Evolutionary conservation across 2,797 vertebrate genomes (phyloP).

Genomic region (Parambassis ranga): DNA sequence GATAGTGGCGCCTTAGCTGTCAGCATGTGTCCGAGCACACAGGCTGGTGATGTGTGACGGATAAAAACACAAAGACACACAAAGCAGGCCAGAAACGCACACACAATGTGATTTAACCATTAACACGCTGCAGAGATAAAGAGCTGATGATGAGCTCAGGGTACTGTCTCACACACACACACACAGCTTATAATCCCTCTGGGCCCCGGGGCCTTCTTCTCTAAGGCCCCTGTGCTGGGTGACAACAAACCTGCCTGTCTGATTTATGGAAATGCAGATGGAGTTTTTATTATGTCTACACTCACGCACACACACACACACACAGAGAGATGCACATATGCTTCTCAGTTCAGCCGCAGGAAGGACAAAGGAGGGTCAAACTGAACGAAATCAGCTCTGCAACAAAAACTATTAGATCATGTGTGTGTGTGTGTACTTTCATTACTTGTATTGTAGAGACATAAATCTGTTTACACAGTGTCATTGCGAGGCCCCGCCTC

Average conservation of each 20-base stretch:
- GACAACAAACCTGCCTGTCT: slow-evolving; percentile 67
- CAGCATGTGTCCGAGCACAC: too few species aligned
- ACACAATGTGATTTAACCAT: slow-evolving; percentile 77
- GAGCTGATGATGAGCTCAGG: slow-evolving; percentile 48
- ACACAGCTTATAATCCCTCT: slow-evolving; percentile 52
- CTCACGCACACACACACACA: slow-evolving; percentile 3
- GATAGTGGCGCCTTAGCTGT: too few species aligned
- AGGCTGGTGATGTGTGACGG: not conserved
- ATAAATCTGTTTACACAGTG: not conserved
- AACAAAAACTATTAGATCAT: slow-evolving; percentile 32
- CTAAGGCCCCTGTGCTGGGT: slow-evolving; percentile 66
- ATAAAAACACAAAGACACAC: not conserved
- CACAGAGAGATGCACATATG: not conserved
- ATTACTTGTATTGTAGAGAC: not conserved
- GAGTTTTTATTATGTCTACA: slow-evolving; percentile 53
- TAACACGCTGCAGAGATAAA: slow-evolving; percentile 46
- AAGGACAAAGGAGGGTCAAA: slow-evolving; percentile 59
- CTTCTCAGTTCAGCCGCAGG: not conserved
- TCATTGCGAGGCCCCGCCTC: too few species aligned
- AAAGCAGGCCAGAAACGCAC: too few species aligned
- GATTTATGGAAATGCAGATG: slow-evolving; percentile 77
- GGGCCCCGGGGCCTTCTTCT: slow-evolving; percentile 68
- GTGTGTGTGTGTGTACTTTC: not conserved
- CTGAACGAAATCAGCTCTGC: slow-evolving; percentile 50
- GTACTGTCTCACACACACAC: slow-evolving; percentile 7